phyloP scores from a whole-genome alignment of 1,140 invertebrate genomes.

The Lysiphlebus fabarum region DNA sequence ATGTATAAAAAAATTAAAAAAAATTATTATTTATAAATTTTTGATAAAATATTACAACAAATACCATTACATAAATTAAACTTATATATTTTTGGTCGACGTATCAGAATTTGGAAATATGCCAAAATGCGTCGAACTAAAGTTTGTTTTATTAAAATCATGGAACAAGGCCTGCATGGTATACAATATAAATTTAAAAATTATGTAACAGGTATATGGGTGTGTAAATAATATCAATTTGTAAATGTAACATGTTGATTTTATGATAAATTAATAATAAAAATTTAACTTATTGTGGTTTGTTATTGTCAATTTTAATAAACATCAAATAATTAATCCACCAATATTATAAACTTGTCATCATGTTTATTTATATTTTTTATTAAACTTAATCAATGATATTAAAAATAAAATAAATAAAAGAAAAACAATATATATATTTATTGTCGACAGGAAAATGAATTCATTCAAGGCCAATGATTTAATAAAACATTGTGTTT shows the following conservation, averaged over 20 bases:
- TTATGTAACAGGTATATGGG: slow-evolving; percentile 45
- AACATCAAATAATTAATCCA: slow-evolving; percentile 4
- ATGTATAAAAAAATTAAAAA: too few species aligned
- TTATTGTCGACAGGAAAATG: slow-evolving; percentile 3
- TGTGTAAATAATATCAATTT: too few species aligned
- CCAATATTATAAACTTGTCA: slow-evolving; percentile 9
- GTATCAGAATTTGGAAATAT: slow-evolving; percentile 42
- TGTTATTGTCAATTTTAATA: slow-evolving; percentile 24
- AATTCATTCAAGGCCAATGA: slow-evolving; percentile 15
- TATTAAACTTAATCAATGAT: too few species aligned
- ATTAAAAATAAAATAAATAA: too few species aligned
- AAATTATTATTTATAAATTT: too few species aligned
- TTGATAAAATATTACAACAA: slow-evolving; percentile 26
- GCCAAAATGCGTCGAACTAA: slow-evolving; percentile 47
- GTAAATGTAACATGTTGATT: too few species aligned
- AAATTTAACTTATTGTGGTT: slow-evolving; percentile 2
- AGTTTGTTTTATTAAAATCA: slow-evolving; percentile 45
- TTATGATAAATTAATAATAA: too few species aligned
- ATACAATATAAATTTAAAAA: slow-evolving; percentile 23
- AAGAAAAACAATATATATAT: too few species aligned
- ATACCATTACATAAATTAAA: slow-evolving; percentile 48
- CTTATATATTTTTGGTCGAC: slow-evolving; percentile 46
- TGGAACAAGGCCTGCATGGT: slow-evolving; percentile 35
- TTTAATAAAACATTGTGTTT: slow-evolving; percentile 7
- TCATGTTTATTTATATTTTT: too few species aligned